phyloP scores from a whole-genome alignment of 2,888 invertebrate species.

The Gisinianus flammeolus region DNA sequence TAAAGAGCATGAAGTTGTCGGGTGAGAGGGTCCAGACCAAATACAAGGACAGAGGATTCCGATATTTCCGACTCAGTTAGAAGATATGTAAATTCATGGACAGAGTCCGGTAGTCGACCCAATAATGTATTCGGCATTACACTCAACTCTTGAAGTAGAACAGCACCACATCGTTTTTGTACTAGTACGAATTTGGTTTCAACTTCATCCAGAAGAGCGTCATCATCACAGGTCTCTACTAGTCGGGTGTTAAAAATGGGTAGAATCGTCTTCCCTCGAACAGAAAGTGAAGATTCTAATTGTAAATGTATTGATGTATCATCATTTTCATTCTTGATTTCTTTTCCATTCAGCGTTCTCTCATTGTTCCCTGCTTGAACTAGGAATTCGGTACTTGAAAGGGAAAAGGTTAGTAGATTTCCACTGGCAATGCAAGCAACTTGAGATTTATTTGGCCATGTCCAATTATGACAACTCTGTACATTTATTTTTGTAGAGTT shows the following conservation, averaged over 20 bases:
- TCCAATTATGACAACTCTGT: constrained; percentile 46
- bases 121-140: constrained; percentile 32
- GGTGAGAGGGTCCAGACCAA: constrained; percentile 50
- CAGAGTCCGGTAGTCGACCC: constrained; percentile 32
- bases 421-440: constrained; percentile 40
- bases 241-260: constrained; percentile 1
- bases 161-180: constrained; percentile 38
- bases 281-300: constrained; percentile 12
- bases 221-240: neutral
- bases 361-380: neutral
- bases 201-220: neutral
- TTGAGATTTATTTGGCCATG: constrained; percentile 48
- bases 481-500: constrained; percentile 5
- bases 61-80: neutral
- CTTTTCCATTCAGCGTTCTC: neutral
- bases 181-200: constrained; percentile 32
- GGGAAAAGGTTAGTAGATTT: constrained; percentile 18
- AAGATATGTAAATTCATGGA: constrained; percentile 5
- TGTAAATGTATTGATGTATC: neutral
- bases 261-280: constrained; percentile 27
- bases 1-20: constrained; percentile 48
- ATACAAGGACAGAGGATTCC: constrained; percentile 34
- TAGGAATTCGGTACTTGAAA: constrained; percentile 18
- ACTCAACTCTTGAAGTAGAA: constrained; percentile 27
- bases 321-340: neutral